A percentile compares a stretch with the other conserved stretches of the same genome.
These are phyloP conservation scores for Hyles lineata DNA, from an alignment of 2,888 invertebrate genomes.

Conservation along the genomic window DNA sequence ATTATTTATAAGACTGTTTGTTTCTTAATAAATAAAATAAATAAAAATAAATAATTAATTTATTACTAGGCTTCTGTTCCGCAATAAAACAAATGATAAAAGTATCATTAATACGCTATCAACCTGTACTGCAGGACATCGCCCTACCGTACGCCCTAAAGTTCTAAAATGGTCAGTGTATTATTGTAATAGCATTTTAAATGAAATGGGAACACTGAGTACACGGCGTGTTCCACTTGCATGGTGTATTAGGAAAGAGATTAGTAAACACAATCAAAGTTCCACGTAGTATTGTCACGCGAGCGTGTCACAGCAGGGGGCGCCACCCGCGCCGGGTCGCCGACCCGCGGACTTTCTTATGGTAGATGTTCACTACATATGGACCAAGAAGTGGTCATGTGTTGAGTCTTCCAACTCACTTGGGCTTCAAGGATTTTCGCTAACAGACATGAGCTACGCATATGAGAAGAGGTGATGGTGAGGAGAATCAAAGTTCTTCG, in stretches of 20 bases:
- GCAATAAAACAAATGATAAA: no score
- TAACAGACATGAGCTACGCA: no score
- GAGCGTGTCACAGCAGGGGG: not conserved
- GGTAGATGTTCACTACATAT: not conserved
- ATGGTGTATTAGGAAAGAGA: constrained; percentile 11
- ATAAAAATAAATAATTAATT: no score
- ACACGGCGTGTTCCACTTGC: constrained; percentile 14
- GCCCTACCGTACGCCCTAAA: not conserved
- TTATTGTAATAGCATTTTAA: not conserved
- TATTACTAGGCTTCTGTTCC: no score
- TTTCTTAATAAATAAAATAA: no score
- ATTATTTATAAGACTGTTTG: no score
- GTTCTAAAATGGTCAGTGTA: not conserved
- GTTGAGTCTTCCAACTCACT: not conserved
- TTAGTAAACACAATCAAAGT: constrained; percentile 26
- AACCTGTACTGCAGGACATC: no score
- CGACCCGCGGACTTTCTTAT: not conserved
- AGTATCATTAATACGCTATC: no score
- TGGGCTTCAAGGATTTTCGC: no score
- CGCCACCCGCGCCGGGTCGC: not conserved
- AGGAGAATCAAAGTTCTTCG: no score
- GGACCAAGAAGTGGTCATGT: not conserved
- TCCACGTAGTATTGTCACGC: constrained; percentile 22
- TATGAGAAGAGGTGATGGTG: no score
- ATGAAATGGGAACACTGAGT: not conserved